Conservation (phyloP, 2,888 invertebrate species). For the Mimachlamys varia region DNA sequence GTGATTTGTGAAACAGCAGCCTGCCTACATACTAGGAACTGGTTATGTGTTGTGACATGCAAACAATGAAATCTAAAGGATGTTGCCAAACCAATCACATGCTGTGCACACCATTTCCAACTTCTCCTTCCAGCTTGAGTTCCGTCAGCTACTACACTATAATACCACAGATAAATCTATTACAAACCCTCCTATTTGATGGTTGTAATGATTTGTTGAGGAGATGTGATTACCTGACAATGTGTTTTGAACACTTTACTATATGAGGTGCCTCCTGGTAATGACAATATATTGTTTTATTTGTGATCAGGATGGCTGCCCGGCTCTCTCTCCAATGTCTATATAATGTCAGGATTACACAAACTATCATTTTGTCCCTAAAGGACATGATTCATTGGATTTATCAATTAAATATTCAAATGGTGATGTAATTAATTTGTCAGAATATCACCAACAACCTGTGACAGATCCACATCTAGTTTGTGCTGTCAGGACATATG, state of each 20-base stretch:
- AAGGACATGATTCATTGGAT: background rate
- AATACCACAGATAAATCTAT: background rate
- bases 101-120: background rate
- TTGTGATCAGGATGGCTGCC: background rate
- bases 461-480: background rate
- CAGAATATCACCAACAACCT: background rate
- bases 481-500: background rate
- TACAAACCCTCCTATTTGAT: background rate
- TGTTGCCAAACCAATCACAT: background rate
- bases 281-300: background rate
- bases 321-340: background rate
- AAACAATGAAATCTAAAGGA: background rate
- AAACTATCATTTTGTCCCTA: background rate
- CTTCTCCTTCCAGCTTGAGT: background rate
- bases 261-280: background rate
- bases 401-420: conserved; percentile 24
- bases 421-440: conserved; percentile 24
- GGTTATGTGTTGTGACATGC: conserved; percentile 22
- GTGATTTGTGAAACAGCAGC: background rate
- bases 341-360: background rate
- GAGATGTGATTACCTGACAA: background rate
- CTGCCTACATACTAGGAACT: background rate
- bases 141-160: background rate
- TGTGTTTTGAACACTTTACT: background rate
- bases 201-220: background rate